These are phyloP conservation scores for Pseudomyrmex concolor DNA, from an alignment of 1,140 invertebrate genomes.

Conservation along the genomic window DNA sequence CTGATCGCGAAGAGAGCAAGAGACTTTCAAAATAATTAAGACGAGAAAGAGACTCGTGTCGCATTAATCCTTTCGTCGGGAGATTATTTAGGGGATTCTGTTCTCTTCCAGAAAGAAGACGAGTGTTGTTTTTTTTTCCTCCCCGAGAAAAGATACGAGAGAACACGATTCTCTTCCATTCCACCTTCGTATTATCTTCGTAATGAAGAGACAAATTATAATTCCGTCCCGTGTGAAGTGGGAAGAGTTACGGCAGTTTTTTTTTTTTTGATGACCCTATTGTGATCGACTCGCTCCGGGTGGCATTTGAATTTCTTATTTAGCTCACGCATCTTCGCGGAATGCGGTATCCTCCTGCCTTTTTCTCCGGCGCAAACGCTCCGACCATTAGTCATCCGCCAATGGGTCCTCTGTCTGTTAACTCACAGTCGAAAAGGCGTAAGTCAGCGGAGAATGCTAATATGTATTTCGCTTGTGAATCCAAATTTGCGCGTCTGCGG, in stretches of 20 bases:
- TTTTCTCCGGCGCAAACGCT: slow-evolving; percentile 29
- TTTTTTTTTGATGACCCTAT: neutral
- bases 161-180: too few species aligned
- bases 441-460: slow-evolving; percentile 64
- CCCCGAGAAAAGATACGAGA: too few species aligned
- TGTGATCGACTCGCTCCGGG: neutral
- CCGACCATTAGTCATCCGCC: slow-evolving; percentile 72
- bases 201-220: slow-evolving; percentile 1
- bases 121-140: neutral
- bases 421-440: slow-evolving; percentile 65
- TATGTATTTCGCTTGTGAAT: slow-evolving; percentile 59
- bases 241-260: neutral
- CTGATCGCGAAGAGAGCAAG: neutral
- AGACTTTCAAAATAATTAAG: slow-evolving; percentile 20
- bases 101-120: neutral
- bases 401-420: slow-evolving; percentile 69
- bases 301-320: slow-evolving; percentile 60
- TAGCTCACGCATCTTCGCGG: slow-evolving; percentile 63
- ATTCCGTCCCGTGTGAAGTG: neutral
- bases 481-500: slow-evolving; percentile 60
- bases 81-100: neutral
- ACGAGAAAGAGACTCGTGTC: neutral
- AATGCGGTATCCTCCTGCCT: slow-evolving; percentile 60
- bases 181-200: neutral
- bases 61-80: neutral